Base-by-base conservation (phyloP, 2,113 vertebrate species). In the Mystacornis crossleyi region DNA sequence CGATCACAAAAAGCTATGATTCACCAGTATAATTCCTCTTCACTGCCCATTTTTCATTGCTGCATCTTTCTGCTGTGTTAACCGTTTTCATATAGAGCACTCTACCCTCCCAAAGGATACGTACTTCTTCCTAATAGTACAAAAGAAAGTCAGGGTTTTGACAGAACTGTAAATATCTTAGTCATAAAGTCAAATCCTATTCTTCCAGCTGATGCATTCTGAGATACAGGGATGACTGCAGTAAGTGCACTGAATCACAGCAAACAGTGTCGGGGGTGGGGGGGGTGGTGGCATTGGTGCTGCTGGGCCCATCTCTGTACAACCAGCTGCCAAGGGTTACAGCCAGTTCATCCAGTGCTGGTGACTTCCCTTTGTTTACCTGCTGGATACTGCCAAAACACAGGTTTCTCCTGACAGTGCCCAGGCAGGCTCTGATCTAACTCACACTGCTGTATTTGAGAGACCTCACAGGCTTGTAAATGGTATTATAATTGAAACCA, bases 81-180 rank as follows among this genome's bases (percentile, higher is more conserved):
- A 96, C 86, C 65, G 43, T 96, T 92, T 92, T 96, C 89, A 90
- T 42, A 83, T 3, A 64, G 69, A 93, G 36, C 73, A 72, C 51
- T 89, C 70, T 75, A 57, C n/a, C 7, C 36, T 95, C 97, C 94
- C 92, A n/a, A 65, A 90, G 92, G 94, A 81, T 71, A 60, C 0
- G 16, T 86, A 57, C 86, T 89, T 95, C 85, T 95, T 95, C 69
- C 40, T 77, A 65, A 81, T 9, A 73, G 50, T 67, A 81, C 50
- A 57, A 89, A 94, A 93, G 65, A 86, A 96, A 86, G 87, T 42
- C 17, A 1, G 36, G 55, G 29, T 53, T 91, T 96, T 96, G 96
- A 93, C 96, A 94, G 55, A 48, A 61, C 65, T 93, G 92, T 97
- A 97, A 96, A 96, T 93, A 92, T 92, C 86, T 78, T 86, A 92